Conservation (phyloP, 2,113 vertebrate genomes). For the Malurus elegans region DNA sequence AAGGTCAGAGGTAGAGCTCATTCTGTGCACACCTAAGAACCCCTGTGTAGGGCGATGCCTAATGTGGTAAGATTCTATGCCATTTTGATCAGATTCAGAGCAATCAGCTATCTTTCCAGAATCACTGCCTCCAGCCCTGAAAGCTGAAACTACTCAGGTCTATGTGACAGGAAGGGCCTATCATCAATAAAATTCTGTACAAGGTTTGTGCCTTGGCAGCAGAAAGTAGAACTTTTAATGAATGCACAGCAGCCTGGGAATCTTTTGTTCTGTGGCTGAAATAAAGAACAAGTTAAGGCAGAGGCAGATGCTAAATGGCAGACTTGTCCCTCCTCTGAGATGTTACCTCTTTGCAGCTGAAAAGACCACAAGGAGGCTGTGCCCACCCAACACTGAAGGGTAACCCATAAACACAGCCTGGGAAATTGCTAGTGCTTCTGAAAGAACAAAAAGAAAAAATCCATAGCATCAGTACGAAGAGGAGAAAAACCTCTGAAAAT, state of each 20-base stretch:
- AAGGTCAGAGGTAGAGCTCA: neutral
- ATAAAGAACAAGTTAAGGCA: conserved; percentile 30
- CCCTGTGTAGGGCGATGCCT: neutral
- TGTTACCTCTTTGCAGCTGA: neutral
- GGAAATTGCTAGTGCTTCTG: neutral
- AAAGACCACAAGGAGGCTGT: neutral
- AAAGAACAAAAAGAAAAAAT: neutral
- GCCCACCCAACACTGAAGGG: neutral
- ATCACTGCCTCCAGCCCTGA: neutral
- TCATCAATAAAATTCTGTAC: neutral
- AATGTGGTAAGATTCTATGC: neutral
- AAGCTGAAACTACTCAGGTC: neutral
- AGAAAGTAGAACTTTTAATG: neutral
- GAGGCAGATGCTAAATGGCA: neutral
- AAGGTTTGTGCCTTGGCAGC: neutral
- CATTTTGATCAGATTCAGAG: neutral
- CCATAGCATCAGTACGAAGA: neutral
- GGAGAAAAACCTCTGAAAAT: neutral
- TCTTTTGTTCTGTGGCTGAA: neutral
- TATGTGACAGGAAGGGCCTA: neutral
- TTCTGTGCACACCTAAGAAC: neutral
- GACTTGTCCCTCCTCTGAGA: neutral
- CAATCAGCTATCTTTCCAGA: neutral
- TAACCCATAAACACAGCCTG: neutral
- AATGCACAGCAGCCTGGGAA: neutral